Percentiles rank a stretch among this genome's conserved stretches.
Conservation (phyloP, 2,797 vertebrate genomes). For the Melanotaenia nigrans region DNA sequence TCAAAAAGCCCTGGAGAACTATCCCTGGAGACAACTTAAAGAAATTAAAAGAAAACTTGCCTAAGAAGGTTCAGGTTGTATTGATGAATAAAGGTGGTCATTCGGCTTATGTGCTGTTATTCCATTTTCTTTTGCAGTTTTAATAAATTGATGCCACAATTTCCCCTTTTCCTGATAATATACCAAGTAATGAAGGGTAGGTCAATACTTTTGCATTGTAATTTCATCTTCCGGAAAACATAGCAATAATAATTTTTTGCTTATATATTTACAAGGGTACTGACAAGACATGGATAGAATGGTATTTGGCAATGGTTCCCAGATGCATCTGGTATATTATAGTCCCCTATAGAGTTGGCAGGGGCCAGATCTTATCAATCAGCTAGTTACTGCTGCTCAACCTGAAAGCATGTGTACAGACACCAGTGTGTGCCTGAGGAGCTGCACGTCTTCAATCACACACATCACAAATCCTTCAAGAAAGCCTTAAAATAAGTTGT, state of each 20-base stretch:
- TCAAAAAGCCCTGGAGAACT: background rate
- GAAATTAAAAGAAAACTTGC: background rate
- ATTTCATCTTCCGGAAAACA: too few relatives aligned
- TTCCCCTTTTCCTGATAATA: too few relatives aligned
- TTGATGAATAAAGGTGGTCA: background rate
- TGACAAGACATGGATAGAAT: conserved; percentile 12
- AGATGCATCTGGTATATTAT: conserved; percentile 21
- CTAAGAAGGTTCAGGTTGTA: background rate
- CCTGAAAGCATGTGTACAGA: conserved; percentile 7
- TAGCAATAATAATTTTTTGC: background rate
- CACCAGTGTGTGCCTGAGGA: background rate
- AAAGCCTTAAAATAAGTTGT: background rate
- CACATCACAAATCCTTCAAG: background rate
- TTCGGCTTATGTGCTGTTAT: background rate
- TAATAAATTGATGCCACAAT: too few relatives aligned
- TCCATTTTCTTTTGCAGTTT: too few relatives aligned
- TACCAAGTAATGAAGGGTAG: too few relatives aligned
- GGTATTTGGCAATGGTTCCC: conserved; percentile 10
- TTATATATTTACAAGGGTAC: conserved; percentile 23
- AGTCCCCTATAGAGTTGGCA: conserved; percentile 28
- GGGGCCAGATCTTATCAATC: conserved; percentile 29
- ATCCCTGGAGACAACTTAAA: background rate
- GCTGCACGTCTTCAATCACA: background rate
- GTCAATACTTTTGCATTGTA: too few relatives aligned
- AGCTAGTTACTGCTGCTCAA: conserved; percentile 28